Evolutionary conservation across 2,888 invertebrate genomes (phyloP), one percentile per base, ranked within the genome.

Genomic region (Diaprepes abbreviatus): DNA sequence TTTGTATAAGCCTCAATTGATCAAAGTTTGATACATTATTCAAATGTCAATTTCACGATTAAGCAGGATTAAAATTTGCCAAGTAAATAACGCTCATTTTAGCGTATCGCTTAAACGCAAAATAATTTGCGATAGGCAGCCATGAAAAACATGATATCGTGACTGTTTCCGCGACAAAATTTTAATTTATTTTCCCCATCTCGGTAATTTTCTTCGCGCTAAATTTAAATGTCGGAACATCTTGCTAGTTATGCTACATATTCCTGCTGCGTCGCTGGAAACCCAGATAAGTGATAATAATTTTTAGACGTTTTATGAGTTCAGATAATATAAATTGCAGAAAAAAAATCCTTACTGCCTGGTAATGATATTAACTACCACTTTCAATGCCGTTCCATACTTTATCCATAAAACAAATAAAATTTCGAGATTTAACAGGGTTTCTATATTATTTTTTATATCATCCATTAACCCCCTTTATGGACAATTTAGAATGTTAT

Each of bases 241-340:
- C 48, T 50, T 28, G 48, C 28, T 50, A 28, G 28, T 50, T 50
- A 14, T 50, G 48, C 24, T 45, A 45, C 24, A 45, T n/a, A 24
- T 45, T 45, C n/a, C 12, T 24, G 48, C 48, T 9, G 48, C 10
- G 28, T 28, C 43, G 19, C 19, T 28, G 48, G 16, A 50, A 28
- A 12, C 24, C 3, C 48, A 50, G 48, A 50, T 50, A 50, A 50
- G 48, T 50, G 48, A 50, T 24, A 50, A 50, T 50, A 5, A 50
- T 50, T 50, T 50, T 24, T 4, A 24, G 24, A 24, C 3, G 3
- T 24, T 24, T 50, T 28, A 28, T 28, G 28, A 3, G 1, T 9
- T 16, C n/a, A 2, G 48, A 16, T 50, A 50, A 50, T 16, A 28
- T 43, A n/a, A n/a, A n/a, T n/a, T n/a, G n/a, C n/a, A n/a, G n/a